Evolutionary conservation across 2,113 vertebrate genomes (phyloP), one percentile per base, ranked within the genome.

Genomic region (Malurus melanocephalus): DNA sequence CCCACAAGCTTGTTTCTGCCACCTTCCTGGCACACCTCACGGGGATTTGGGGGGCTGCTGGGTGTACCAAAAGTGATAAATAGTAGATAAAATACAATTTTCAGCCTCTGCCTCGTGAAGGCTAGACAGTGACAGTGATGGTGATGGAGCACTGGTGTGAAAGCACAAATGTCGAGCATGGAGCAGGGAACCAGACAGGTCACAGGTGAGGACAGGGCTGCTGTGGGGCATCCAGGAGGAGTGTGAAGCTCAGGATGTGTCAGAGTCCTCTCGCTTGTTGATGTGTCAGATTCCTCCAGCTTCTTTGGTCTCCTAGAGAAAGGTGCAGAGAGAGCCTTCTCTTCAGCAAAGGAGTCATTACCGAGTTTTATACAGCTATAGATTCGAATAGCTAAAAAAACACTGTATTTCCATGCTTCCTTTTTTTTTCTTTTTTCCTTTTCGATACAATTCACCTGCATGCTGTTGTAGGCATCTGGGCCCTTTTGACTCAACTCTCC

Each of bases 231-330:
- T 12, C 48, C 10, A 1, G 8, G n/a, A 13, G 23, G 13, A 35
- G 6, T 2, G 1, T 0, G 3, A 10, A 23, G 9, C 30, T 27
- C 0, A 0, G 8, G 16, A 9, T 2, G 0, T 8, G 13, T 5
- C 20, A 32, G 5, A 1, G 6, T 9, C 16, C 12, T 5, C 1
- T 2, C 3, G 11, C 7, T 32, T 38, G 10, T 14, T 30, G 12
- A 3, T 0, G 0, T 7, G 8, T 6, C 17, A 16, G 4, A 1
- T 7, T 9, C 14, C 6, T 3, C 1, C 1, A 2, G 22, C 12
- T 46, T 28, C 20, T 10, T n/a, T 9, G 13, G 5, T 6, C 13
- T 51, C 8, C 18, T 49, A 40, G 3, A 3, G 28, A 38, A 43
- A 13, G 19, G 13, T 49, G 48, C 22, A 15, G 2, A 8, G 43